Conservation (phyloP, 2,113 vertebrate species). For the Tachuris rubrigastra region DNA sequence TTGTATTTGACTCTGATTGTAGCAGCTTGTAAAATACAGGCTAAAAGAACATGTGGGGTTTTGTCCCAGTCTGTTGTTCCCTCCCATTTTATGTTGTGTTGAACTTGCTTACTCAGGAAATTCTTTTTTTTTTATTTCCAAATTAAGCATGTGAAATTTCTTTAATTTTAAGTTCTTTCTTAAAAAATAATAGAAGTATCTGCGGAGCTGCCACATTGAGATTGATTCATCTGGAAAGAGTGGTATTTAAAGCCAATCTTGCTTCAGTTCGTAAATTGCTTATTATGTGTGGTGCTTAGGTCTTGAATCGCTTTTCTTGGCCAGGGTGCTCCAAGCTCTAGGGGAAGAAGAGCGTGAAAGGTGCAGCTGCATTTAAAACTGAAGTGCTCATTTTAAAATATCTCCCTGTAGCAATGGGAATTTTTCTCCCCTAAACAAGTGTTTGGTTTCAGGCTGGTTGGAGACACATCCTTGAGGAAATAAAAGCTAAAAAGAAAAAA, state of each 20-base stretch:
- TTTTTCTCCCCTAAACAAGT: slow-evolving; percentile 49
- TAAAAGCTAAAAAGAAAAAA: background rate
- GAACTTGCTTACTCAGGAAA: background rate
- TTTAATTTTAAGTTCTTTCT: background rate
- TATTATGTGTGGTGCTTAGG: slow-evolving; percentile 33
- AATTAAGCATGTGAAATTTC: background rate
- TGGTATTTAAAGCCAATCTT: slow-evolving; percentile 47
- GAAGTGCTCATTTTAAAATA: slow-evolving; percentile 34
- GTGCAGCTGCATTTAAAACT: slow-evolving; percentile 39
- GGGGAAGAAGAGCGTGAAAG: slow-evolving; percentile 16
- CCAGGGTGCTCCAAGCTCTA: slow-evolving; percentile 10
- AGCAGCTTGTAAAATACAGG: background rate
- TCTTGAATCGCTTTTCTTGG: slow-evolving; percentile 35
- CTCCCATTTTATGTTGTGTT: background rate
- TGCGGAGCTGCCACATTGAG: background rate
- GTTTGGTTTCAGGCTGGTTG: slow-evolving; percentile 44
- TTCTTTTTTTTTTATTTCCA: background rate
- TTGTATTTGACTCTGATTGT: background rate
- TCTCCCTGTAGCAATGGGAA: background rate
- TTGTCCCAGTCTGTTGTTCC: background rate
- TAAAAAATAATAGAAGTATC: background rate
- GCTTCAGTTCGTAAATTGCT: slow-evolving; percentile 33
- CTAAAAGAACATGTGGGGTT: background rate
- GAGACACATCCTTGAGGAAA: slow-evolving; percentile 18
- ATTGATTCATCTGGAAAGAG: background rate